Evolutionary conservation across 2,888 invertebrate species (phyloP), one percentile per base, ranked within the genome.

Genomic region (Elmis aenea): DNA sequence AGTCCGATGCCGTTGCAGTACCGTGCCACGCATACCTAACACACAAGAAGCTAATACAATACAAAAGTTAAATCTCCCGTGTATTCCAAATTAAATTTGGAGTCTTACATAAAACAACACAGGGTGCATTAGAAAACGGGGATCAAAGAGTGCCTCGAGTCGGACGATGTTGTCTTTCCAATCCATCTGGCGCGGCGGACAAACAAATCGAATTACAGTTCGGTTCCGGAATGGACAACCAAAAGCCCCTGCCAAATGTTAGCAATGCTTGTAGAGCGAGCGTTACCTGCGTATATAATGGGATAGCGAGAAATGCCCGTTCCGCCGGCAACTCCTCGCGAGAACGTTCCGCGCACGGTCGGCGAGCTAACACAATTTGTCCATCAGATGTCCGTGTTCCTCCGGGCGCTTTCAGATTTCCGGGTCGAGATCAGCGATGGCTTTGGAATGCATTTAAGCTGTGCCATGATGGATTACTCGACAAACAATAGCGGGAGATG

Each of bases 131-230:
- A 56, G 55, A 52, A 35, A 56, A 55, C 50, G 49, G 42, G 51
- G 58, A 55, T 58, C 58, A 58, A 59, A 60, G 57, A 52, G 52
- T 51, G 51, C 52, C 51, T 45, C 45, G 45, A 45, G 50, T 52
- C 48, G 51, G 50, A 54, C 50, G 54, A 58, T 55, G 58, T 61
- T 61, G 60, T 62, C 61, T 60, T 61, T 61, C 58, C 62, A 52
- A 58, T 59, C 59, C 61, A 61, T 60, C 61, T 59, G 57, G 55
- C 58, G 52, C 54, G 51, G 49, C 52, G 54, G 51, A 53, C 55
- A 55, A 56, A 55, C 58, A 62, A 62, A 62, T 62, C 56, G 57
- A 60, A 61, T 62, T 62, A 62, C 52, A 49, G 49, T 50, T 52
- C 52, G 42, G 52, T 45, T 42, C 48, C 48, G 48, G 55, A 55